Conservation (phyloP, 2,113 vertebrate species). For the Butorides virescens region DNA sequence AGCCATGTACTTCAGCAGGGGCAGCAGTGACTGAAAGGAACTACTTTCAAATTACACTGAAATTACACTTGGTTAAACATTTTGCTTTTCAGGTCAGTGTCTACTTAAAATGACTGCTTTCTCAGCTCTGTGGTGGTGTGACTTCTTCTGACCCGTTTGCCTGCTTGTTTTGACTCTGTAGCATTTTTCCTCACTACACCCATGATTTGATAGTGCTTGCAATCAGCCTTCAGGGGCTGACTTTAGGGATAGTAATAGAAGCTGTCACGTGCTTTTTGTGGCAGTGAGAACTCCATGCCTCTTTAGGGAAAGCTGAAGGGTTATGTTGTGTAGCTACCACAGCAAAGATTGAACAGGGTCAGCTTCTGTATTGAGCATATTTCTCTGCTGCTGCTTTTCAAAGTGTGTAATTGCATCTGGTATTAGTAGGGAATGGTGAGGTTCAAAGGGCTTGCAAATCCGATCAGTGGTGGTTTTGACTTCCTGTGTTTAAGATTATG, state of each 20-base stretch:
- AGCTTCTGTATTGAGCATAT: neutral
- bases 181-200: neutral
- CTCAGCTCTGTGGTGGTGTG: neutral
- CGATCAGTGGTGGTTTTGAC: neutral
- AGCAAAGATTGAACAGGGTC: neutral
- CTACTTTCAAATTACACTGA: neutral
- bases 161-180: neutral
- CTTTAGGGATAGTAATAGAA: neutral
- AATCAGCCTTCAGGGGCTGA: neutral
- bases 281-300: neutral
- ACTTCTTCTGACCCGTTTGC: neutral
- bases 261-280: neutral
- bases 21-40: neutral
- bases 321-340: neutral
- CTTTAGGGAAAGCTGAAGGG: neutral
- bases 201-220: neutral
- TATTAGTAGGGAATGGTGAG: neutral
- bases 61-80: neutral
- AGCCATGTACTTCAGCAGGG: neutral
- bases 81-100: conserved; percentile 33
- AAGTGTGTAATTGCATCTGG: neutral
- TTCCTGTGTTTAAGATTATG: neutral
- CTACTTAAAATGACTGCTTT: neutral
- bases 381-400: neutral
- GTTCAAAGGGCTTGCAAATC: neutral